These are phyloP conservation scores for Cheiracanthium punctorium DNA, from an alignment of 2,888 invertebrate species.

Conservation along the genomic window DNA sequence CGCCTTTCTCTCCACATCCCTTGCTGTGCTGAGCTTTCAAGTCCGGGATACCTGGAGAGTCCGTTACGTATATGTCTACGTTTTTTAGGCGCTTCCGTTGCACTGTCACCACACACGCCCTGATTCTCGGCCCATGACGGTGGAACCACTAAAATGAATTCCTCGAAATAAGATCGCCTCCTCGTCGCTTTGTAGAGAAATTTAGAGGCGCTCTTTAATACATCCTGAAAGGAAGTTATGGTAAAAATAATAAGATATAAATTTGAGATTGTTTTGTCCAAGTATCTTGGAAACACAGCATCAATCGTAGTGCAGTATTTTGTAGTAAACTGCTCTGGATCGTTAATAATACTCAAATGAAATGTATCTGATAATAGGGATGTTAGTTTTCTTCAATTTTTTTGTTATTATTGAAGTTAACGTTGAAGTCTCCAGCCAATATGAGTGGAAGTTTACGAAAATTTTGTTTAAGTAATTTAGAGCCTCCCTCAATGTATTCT, in stretches of 20 bases:
- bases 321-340: too few relatives aligned
- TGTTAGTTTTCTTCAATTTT: too few relatives aligned
- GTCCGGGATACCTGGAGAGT: background rate
- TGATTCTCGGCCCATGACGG: background rate
- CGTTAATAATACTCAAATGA: too few relatives aligned
- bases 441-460: too few relatives aligned
- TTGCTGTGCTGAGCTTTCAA: conserved; percentile 40
- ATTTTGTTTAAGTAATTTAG: too few relatives aligned
- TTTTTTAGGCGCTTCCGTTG: background rate
- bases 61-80: conserved; percentile 29
- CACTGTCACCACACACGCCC: background rate
- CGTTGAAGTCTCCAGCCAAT: too few relatives aligned
- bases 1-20: conserved; percentile 41
- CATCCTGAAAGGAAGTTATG: background rate
- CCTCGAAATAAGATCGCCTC: conserved; percentile 36
- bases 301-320: too few relatives aligned
- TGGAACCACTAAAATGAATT: conserved; percentile 30
- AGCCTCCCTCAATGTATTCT: too few relatives aligned
- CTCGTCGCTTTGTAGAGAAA: conserved; percentile 39
- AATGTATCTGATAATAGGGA: too few relatives aligned
- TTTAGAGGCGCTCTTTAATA: conserved; percentile 45
- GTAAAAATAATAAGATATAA: background rate
- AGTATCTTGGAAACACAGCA: too few relatives aligned
- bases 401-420: too few relatives aligned
- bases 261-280: too few relatives aligned